Base-by-base conservation (phyloP, 1,140 invertebrate species). In the Sipha flava region DNA sequence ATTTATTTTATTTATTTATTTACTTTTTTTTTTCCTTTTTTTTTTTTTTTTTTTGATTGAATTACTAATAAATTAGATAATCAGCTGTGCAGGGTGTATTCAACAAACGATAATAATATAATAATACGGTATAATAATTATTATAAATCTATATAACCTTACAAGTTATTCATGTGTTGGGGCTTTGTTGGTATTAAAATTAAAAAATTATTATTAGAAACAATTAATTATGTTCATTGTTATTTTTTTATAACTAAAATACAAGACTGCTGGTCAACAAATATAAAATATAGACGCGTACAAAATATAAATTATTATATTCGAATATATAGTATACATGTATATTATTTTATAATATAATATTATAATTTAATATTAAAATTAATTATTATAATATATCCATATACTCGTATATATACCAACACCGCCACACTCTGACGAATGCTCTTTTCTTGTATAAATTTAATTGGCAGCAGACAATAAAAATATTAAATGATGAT, bases 1-100 rank as follows among this genome's bases (percentile, higher is more conserved):
- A 34, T 64, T 34, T 31, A 62, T 31, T 31, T 34, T 62, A 62
- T 64, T 37, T 64, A 64, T 64, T 34, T 64, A 62, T 34, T 37
- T 62, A 62, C 43, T 23, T 16, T 62, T 62, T 34, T 34, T 62
- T 59, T 34, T 34, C 26, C 21, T 57, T 54, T 23, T 59, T 59
- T n/a, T 34, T 31, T 62, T 62, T 34, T 59, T 62, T 31, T 62
- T 62, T 62, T 62, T 68, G 40, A 68, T 40, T 47, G 43, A 31
- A 73, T 34, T 52, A 73, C 47, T 73, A 52, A 49, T 73, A 52
- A 73, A 34, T 52, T 54, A 73, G 70, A 47, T 47, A 47, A 72
- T 72, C 70, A 52, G 70, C 23, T 73, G 47, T 52, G 70, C 70
- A 73, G 70, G 70, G 70, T 73, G 70, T 73, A 49, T 54, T 52